Evolutionary conservation across 2,888 invertebrate genomes (phyloP).

Genomic region (Tetramorium bicarinatum): DNA sequence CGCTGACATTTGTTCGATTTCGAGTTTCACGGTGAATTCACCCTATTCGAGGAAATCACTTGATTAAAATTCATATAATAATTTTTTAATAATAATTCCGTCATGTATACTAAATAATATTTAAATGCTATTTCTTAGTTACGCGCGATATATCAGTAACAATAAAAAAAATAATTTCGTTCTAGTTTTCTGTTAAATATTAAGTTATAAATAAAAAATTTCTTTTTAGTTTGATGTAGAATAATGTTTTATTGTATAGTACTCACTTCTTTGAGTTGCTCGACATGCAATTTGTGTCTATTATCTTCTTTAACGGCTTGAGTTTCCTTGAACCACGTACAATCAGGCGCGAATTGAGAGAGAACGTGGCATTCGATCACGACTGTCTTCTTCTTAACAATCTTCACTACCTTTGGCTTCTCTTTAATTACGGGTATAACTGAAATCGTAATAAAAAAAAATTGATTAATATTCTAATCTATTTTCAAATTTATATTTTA

Average conservation of each 20-base stretch:
- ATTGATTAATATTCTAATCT: constrained; percentile 4
- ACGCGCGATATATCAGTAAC: neutral
- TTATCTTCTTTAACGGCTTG: constrained; percentile 92
- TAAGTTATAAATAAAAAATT: neutral
- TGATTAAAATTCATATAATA: constrained; percentile 4
- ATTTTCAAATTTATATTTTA: neutral
- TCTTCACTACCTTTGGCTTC: constrained; percentile 96
- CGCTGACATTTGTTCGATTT: constrained; percentile 94
- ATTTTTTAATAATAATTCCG: constrained; percentile 1
- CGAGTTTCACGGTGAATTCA: constrained; percentile 96
- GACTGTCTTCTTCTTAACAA: constrained; percentile 96
- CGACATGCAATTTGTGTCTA: constrained; percentile 92
- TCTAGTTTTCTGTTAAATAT: neutral
- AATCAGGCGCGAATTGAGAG: constrained; percentile 96
- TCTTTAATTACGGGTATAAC: constrained; percentile 98
- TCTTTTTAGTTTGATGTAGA: neutral
- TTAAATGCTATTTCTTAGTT: neutral
- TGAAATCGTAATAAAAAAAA: constrained; percentile 81
- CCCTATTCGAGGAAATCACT: constrained; percentile 87
- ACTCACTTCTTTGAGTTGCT: constrained; percentile 92
- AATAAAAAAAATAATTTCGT: constrained; percentile 6
- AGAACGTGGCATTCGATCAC: constrained; percentile 97
- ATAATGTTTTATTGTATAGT: neutral
- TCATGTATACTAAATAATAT: neutral
- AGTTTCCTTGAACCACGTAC: constrained; percentile 97